Evolutionary conservation across 2,797 vertebrate genomes (phyloP), one percentile per base, ranked within the genome.

Genomic region (Sparus aurata): DNA sequence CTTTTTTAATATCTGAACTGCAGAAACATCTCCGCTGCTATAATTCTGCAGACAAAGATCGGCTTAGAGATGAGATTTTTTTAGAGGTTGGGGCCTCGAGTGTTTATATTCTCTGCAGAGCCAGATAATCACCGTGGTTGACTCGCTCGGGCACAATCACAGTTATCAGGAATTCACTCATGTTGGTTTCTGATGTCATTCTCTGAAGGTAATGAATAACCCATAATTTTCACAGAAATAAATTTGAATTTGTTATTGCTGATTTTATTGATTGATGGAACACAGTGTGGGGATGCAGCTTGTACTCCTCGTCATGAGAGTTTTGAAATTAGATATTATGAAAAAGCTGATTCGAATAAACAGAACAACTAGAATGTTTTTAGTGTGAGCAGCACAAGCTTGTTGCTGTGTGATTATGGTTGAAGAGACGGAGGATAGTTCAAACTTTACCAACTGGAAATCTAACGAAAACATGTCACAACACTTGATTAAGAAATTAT

Each of bases 101-200:
- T 86, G 74, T 80, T 86, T 72, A 83, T 73, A 63, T 73, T 86
- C 73, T 77, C 69, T n/a, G 38, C 79, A 79, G 74, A 86, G 77
- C 38, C 71, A 62, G 46, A 80, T 70, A 79, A 84, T 88, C 69
- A 75, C 58, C 2, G 4, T 49, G 79, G 77, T 67, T 65, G 75
- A 82, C 69, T 54, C 13, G 57, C 64, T 76, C 45, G 66, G 18
- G 38, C 38, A 38, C 43, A 49, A 23, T 46, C 69, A 57, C 59
- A 76, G 69, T 41, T 63, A 73, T 73, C 71, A 50, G 2, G 17
- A 78, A 80, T 23, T 59, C 17, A 46, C 68, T 75, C 75, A 34
- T 47, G 22, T 43, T 43, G 13, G 2, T 0, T 11, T 46, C 68
- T 30, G 58, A 71, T 76, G 73, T 69, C 74, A 70, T 2, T 27